Evolutionary conservation across 2,113 vertebrate species (phyloP), one percentile per base, ranked within the genome.

Genomic region (Eretmochelys imbricata): DNA sequence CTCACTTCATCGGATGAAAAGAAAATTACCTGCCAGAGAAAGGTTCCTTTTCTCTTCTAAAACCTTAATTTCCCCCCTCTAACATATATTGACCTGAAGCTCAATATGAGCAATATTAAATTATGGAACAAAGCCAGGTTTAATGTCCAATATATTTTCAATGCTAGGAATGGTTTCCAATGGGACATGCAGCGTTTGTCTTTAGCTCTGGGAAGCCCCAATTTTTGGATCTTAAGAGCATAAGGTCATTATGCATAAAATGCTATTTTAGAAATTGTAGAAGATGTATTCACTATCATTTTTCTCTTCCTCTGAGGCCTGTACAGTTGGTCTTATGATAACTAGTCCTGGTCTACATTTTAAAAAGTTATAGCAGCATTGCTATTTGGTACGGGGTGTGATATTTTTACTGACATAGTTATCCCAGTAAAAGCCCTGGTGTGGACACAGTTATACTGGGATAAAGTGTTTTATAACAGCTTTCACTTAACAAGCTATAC

Each of bases 381-480:
- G 25, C 17, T 31, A 59, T 48, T 78, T 48, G 42, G 24, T 25
- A 48, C 48, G 22, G 2, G 3, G 25, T 48, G 25, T 72, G n/a
- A 22, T 38, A 22, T 38, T 69, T 72, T 72, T 69, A n/a, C 24
- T 46, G 20, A 5, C 42, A 7, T 27, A 16, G 42, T 48, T 78
- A 27, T 42, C 22, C 75, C 10, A 50, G 12, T 42, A 9, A 1
- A n/a, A 75, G 57, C 27, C 79, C 53, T 25, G 4, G 42, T 9
- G n/a, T 50, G 29, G 49, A 59, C 83, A 11, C 20, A 11, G 42
- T 78, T 48, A 42, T 48, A 48, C 42, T 29, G 5, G 2, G 14
- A n/a, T 27, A 8, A 0, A 6, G 59, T 38, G 1, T 1, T 49
- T 48, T 54, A 19, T 3, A 46, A 59, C 25, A 84, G 25, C 2